Evolutionary conservation across 2,888 invertebrate genomes (phyloP).

Genomic region (Drosophila emarginata): DNA sequence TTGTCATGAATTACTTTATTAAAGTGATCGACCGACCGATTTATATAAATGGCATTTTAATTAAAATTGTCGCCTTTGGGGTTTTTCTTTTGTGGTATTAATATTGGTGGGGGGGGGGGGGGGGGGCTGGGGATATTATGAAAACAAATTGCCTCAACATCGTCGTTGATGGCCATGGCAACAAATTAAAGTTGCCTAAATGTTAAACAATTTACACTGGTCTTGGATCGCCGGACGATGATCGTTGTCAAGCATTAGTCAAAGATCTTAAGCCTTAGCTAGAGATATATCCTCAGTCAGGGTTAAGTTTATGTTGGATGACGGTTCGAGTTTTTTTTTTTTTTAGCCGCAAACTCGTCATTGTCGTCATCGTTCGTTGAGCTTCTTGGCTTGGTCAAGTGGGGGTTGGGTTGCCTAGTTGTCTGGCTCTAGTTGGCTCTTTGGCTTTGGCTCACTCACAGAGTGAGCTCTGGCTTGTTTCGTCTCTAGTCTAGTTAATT

Average conservation of each 20-base stretch:
- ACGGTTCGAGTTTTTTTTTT: not conserved
- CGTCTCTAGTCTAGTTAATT: conserved; percentile 75
- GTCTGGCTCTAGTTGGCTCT: not conserved
- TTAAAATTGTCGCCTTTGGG: conserved; percentile 73
- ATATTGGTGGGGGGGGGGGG: too few relatives aligned
- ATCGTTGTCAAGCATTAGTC: conserved; percentile 56
- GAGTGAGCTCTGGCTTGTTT: conserved; percentile 15
- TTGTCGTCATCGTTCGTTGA: conserved; percentile 14
- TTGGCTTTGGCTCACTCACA: conserved; percentile 19
- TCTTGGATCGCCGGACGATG: conserved; percentile 8
- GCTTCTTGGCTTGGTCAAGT: conserved; percentile 60
- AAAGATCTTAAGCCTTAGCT: conserved; percentile 17
- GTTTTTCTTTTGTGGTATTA: conserved; percentile 45
- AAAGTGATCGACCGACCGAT: conserved; percentile 23
- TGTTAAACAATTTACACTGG: conserved; percentile 75
- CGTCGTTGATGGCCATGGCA: conserved; percentile 55
- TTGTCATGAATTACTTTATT: conserved; percentile 58
- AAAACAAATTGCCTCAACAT: conserved; percentile 68
- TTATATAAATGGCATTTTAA: conserved; percentile 72
- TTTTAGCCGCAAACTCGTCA: conserved; percentile 46
- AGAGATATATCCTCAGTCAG: conserved; percentile 19
- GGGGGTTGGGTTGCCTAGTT: conserved; percentile 19
- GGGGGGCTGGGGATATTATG: conserved; percentile 69
- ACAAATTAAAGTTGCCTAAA: conserved; percentile 74
- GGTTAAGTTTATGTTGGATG: conserved; percentile 38